Conservation (phyloP, 2,888 invertebrate genomes). For the Mythimna ferrago region DNA sequence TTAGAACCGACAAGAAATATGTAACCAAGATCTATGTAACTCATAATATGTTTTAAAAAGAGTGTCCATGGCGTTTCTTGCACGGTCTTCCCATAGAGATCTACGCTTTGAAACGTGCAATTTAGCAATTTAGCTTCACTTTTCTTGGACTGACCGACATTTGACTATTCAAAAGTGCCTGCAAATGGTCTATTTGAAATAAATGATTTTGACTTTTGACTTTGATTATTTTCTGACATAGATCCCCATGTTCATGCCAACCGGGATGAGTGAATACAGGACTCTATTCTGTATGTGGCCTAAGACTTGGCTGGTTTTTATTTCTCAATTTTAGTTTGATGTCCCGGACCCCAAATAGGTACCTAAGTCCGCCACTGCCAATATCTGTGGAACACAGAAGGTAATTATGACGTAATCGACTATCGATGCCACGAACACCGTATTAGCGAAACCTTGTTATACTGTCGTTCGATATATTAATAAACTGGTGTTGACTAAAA, state of each 20-base stretch:
- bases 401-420: slow-evolving; percentile 73
- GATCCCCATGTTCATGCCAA: neutral
- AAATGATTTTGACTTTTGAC: too few species aligned
- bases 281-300: neutral
- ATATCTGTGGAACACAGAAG: slow-evolving; percentile 57
- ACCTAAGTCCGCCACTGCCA: slow-evolving; percentile 2
- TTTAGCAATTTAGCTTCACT: too few species aligned
- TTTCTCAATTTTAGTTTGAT: neutral
- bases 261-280: neutral
- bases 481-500: slow-evolving; percentile 32
- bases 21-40: too few species aligned
- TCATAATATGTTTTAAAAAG: too few species aligned
- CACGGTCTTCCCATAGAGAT: too few species aligned
- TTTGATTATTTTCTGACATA: neutral
- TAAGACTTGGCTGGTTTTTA: neutral
- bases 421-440: slow-evolving; percentile 45
- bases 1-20: too few species aligned
- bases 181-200: too few species aligned
- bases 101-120: too few species aligned
- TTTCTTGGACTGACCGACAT: too few species aligned
- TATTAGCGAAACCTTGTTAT: slow-evolving; percentile 47
- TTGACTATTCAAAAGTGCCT: too few species aligned
- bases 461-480: slow-evolving; percentile 42
- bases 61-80: too few species aligned
- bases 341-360: neutral